A percentile compares a stretch with the other conserved stretches of the same genome.
These are phyloP conservation scores for Drosophila tani DNA, from an alignment of 1,140 invertebrate species.

Conservation along the genomic window DNA sequence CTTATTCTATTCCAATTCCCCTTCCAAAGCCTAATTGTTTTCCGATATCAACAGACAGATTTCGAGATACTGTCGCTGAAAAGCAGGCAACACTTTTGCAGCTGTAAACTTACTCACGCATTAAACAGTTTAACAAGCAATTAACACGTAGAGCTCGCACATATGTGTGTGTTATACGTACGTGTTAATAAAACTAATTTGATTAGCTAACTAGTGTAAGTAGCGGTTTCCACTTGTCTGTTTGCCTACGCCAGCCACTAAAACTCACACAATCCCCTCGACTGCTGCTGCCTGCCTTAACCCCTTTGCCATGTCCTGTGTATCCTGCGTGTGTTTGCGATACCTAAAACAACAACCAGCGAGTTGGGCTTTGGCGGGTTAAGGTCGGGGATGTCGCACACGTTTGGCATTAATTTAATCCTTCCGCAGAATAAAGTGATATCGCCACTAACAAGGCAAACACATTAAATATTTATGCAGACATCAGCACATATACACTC, in stretches of 20 bases:
- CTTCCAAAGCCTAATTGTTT: background rate
- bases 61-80: background rate
- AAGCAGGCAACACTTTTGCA: conserved; percentile 54
- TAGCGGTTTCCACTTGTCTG: conserved; percentile 77
- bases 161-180: conserved; percentile 48
- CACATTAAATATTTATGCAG: conserved; percentile 82
- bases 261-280: conserved; percentile 8
- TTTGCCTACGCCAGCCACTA: conserved; percentile 63
- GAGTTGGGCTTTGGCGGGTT: conserved; percentile 28
- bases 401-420: conserved; percentile 84
- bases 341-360: conserved; percentile 73
- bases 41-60: background rate
- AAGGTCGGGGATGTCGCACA: conserved; percentile 33
- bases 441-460: conserved; percentile 84
- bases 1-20: background rate
- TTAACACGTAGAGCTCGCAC: conserved; percentile 65
- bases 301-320: background rate
- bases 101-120: conserved; percentile 22
- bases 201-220: conserved; percentile 79
- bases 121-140: conserved; percentile 76
- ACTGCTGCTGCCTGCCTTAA: background rate
- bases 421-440: conserved; percentile 84
- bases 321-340: conserved; percentile 39
- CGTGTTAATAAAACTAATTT: conserved; percentile 84
- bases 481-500: conserved; percentile 49